Base-by-base conservation (phyloP, 2,113 vertebrate species). In the Sialia sialis region DNA sequence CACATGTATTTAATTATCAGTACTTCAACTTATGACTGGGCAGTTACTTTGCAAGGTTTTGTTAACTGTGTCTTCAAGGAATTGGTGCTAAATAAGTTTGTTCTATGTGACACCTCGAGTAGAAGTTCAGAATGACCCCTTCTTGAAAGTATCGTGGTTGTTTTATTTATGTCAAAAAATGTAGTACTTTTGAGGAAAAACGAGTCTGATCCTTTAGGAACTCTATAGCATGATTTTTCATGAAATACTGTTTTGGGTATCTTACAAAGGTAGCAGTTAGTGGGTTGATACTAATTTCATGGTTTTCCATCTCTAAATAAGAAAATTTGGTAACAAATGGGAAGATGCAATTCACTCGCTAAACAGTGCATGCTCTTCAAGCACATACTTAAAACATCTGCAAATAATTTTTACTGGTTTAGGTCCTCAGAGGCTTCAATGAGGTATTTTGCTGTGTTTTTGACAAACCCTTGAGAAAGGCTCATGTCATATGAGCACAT, bases 1-100 rank as follows among this genome's bases (percentile, higher is more conserved):
- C 7, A 3, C 4, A 0, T 38, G 36, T 25, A 1, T 46, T 7
- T 74, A 38, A 21, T 29, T 80, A 34, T 19, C 18, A 34, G 19
- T 82, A 14, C 63, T 73, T 62, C 10, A 46, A 0, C 7, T 73
- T 90, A 5, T 0, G 12, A 18, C 20, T 43, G n/a, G 20, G 5
- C 11, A 18, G 62, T 27, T 17, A 4, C 16, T 46, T 75, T 77
- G 34, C 19, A 70, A 39, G 15, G 68, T 75, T 77, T 49, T 44
- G 7, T 85, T 80, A 73, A 38, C 30, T 52, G 11, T 87, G 16
- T 32, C 51, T 67, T 74, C 58, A 54, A 26, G n/a, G 36, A 94
- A 27, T 26, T 64, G 20, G 7, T 82, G 48, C 27, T 56, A 78
- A 87, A 30, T 51, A 27, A 72, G 10, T 32, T 82, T 15, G 26